Base-by-base conservation (phyloP, 2,888 invertebrate genomes). In the Heliconius erato region DNA sequence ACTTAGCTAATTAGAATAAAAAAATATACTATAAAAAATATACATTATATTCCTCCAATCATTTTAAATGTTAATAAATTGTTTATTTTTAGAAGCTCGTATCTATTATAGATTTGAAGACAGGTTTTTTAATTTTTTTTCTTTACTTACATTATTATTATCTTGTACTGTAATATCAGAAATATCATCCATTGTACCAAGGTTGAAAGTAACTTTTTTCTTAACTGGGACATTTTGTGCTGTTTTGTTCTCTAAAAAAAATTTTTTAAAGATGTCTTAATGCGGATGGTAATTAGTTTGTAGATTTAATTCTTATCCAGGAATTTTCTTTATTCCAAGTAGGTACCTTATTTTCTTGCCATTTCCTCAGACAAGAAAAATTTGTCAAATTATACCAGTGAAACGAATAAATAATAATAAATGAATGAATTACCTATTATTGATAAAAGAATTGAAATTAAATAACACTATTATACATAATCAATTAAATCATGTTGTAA, bases 171-270 rank as follows among this genome's bases (percentile, higher is more conserved):
- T 16, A 12, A 7, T n/a, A 16, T 9, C 23, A n/a, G 44, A 40
- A 19, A 11, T n/a, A 68, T 59, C n/a, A 16, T 76, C 80, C 3
- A 12, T 68, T 7, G 80, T 71, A 0, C 74, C 83, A 0, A 90
- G 19, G 72, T 89, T 84, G 79, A 92, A 92, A 2, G 89, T 87
- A 0, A 91, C 90, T 1, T 82, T 87, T 81, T 92, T 91, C 82
- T 88, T 89, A 2, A 82, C n/a, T 0, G 79, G 5, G 0, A 11
- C 59, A 1, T 59, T 76, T 23, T 76, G n/a, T 11, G 63, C 28
- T 76, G 11, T 28, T 35, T 23, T 32, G 59, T 71, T 28, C 11
- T 14, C 72, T 74, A 74, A 9, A 74, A 26, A 72, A n/a, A 68
- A 63, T 54, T 12, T 67, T 74, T 44, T 19, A 28, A 28, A 11